Percentiles rank a stretch among this genome's conserved stretches.
Conservation (phyloP, 2,888 invertebrate species). For the Bellardia pandia region DNA sequence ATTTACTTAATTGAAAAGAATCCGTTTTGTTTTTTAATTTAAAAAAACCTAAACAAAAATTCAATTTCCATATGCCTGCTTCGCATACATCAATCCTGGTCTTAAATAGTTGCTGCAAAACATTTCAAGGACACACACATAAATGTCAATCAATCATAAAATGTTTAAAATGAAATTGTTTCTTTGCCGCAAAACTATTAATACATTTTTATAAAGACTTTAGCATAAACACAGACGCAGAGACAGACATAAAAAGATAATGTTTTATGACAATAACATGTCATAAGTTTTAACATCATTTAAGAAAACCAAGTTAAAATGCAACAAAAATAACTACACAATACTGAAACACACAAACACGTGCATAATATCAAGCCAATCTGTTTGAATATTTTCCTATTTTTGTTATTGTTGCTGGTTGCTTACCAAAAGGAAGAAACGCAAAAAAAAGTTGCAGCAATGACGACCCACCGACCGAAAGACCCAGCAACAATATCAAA, state of each 20-base stretch:
- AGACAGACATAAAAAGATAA: constrained; percentile 37
- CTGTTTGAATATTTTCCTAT: constrained; percentile 3
- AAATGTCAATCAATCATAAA: constrained; percentile 66
- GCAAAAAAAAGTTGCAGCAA: not conserved
- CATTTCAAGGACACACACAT: constrained; percentile 58
- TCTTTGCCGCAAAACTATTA: not conserved
- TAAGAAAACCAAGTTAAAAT: constrained; percentile 22
- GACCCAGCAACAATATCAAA: constrained; percentile 59
- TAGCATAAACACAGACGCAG: constrained; percentile 13
- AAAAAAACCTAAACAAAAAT: not conserved
- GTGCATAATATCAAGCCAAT: not conserved
- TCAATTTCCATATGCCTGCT: not conserved
- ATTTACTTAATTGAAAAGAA: no score
- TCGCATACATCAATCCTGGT: not conserved
- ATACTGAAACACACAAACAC: not conserved
- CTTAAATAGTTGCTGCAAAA: not conserved
- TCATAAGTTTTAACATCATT: constrained; percentile 46
- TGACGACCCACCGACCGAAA: constrained; percentile 70
- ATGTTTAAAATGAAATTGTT: constrained; percentile 34
- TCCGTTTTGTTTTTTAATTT: constrained; percentile 12
- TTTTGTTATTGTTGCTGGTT: not conserved
- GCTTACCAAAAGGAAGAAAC: not conserved
- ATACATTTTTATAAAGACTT: constrained; percentile 8
- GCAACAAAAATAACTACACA: not conserved
- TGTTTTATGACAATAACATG: constrained; percentile 47